Conservation (phyloP, 1,140 invertebrate genomes). For the Macrotrachela quadricornifera region DNA sequence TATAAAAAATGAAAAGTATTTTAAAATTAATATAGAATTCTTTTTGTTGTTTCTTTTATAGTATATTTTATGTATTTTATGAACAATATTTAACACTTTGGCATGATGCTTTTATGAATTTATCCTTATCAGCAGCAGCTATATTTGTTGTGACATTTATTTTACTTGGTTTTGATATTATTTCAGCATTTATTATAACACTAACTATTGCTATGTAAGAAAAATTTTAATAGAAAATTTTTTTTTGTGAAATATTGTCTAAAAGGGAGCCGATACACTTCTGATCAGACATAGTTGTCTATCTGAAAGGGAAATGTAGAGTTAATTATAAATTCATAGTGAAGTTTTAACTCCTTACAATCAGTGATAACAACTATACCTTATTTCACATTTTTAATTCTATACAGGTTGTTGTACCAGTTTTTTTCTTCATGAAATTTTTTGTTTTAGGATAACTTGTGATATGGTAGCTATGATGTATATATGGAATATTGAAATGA, state of each 20-base stretch:
- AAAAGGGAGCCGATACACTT: no score
- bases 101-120: slow-evolving; percentile 47
- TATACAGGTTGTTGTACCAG: no score
- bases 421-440: no score
- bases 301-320: no score
- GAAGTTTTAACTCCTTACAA: no score
- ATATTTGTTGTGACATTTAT: slow-evolving; percentile 59
- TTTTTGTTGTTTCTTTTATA: slow-evolving; percentile 30
- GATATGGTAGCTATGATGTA: slow-evolving; percentile 73
- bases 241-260: no score
- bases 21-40: neutral
- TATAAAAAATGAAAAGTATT: slow-evolving; percentile 13
- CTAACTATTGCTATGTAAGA: slow-evolving; percentile 44
- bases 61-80: slow-evolving; percentile 75
- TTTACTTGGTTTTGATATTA: slow-evolving; percentile 61
- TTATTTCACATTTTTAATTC: no score
- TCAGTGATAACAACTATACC: no score
- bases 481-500: slow-evolving; percentile 62
- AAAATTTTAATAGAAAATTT: no score
- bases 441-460: slow-evolving; percentile 39
- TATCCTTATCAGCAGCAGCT: slow-evolving; percentile 49
- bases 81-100: slow-evolving; percentile 80
- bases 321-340: no score
- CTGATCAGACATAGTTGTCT: no score
- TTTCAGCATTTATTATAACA: slow-evolving; percentile 50